These are phyloP conservation scores for Parambassis ranga DNA, from an alignment of 2,797 vertebrate genomes.

Conservation along the genomic window DNA sequence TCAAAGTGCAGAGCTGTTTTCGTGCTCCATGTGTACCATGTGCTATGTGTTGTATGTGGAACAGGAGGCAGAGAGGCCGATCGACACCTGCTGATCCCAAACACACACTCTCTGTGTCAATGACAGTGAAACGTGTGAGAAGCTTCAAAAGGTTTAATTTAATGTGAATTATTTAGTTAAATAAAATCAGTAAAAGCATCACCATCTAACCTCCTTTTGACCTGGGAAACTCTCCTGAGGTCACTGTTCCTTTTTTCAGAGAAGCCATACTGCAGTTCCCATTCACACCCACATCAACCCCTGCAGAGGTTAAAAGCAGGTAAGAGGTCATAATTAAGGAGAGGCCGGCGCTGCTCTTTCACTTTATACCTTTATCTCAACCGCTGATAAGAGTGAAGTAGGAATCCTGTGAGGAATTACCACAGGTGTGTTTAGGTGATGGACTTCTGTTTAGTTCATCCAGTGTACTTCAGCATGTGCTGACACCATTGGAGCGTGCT, in stretches of 20 bases:
- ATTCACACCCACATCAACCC: not conserved
- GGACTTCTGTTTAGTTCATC: too few species aligned
- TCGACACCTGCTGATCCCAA: not conserved
- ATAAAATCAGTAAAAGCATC: too few species aligned
- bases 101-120: too few species aligned
- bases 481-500: too few species aligned
- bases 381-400: not conserved
- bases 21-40: not conserved
- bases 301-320: not conserved
- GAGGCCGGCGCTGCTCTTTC: not conserved
- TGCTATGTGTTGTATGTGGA: constrained; percentile 3
- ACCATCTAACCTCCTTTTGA: not conserved
- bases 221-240: not conserved
- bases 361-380: not conserved
- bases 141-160: too few species aligned
- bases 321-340: not conserved
- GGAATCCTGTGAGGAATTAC: too few species aligned
- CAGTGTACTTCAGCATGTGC: too few species aligned
- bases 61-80: not conserved
- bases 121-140: too few species aligned
- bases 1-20: constrained; percentile 27
- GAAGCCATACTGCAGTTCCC: too few species aligned
- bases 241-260: not conserved
- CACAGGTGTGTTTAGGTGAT: too few species aligned
- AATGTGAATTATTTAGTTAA: too few species aligned